Percentiles rank a stretch among this genome's conserved stretches.
phyloP scores from a whole-genome alignment of 2,888 invertebrate genomes.

The Euplagia quadripunctaria region DNA sequence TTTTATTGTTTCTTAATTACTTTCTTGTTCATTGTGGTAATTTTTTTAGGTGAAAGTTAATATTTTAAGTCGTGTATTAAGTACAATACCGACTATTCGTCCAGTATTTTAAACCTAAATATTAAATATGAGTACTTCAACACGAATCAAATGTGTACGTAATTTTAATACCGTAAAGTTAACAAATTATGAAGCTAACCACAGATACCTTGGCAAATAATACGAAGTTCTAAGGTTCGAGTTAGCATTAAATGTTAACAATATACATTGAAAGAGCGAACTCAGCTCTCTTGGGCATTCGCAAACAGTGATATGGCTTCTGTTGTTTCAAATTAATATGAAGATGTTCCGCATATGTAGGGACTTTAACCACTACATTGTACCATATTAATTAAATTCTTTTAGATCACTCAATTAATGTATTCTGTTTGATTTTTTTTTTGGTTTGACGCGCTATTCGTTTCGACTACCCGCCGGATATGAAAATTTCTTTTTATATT shows the following conservation, averaged over 20 bases:
- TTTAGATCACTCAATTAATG: not conserved
- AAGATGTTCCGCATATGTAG: not conserved
- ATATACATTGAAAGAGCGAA: not conserved
- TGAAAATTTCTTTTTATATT: not conserved
- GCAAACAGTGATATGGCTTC: slow-evolving; percentile 7
- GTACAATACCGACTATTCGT: no score
- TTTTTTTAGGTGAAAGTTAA: no score
- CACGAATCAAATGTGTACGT: not conserved
- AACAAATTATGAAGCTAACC: not conserved
- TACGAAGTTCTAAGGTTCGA: not conserved
- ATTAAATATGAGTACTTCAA: not conserved
- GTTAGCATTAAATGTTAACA: not conserved
- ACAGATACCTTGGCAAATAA: not conserved
- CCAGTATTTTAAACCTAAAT: no score
- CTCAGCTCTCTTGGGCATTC: slow-evolving; percentile 8
- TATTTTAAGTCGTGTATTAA: no score
- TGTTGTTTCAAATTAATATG: slow-evolving; percentile 6
- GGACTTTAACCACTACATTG: not conserved
- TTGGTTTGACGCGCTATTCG: no score
- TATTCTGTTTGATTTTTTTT: not conserved
- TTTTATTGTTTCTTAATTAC: no score
- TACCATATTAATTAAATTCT: not conserved
- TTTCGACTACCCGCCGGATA: no score
- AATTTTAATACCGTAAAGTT: not conserved
- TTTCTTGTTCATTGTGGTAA: no score